These are phyloP conservation scores for Cheumatopsyche charites DNA, from an alignment of 1,140 invertebrate species.

Conservation along the genomic window DNA sequence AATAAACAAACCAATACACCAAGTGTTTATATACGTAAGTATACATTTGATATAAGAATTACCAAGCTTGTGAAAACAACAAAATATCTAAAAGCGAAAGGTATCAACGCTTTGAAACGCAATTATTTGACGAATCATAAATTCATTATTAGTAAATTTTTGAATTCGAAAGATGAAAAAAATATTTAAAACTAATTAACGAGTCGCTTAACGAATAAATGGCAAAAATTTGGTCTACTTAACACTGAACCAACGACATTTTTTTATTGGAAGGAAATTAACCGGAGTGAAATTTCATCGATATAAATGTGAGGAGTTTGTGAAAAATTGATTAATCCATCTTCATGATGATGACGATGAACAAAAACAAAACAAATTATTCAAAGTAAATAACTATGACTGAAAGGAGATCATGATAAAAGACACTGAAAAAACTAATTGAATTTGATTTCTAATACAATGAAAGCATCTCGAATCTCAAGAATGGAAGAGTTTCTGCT, in stretches of 20 bases:
- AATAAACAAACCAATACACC: constrained; percentile 30
- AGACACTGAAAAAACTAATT: no score
- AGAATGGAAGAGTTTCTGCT: no score
- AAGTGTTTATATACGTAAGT: constrained; percentile 23
- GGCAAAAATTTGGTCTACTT: constrained; percentile 25
- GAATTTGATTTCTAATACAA: no score
- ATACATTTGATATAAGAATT: constrained; percentile 3
- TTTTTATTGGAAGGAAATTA: no score
- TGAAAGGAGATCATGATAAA: no score
- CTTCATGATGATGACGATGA: neutral
- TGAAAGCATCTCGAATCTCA: no score
- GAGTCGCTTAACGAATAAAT: neutral
- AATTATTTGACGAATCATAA: constrained; percentile 36
- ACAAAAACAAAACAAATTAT: no score
- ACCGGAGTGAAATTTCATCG: neutral
- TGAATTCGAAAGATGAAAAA: neutral
- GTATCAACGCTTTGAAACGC: constrained; percentile 40
- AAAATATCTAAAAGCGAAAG: constrained; percentile 27
- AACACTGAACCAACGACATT: constrained; percentile 16
- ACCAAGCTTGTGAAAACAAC: constrained; percentile 8
- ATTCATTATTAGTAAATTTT: no score
- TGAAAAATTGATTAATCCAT: neutral
- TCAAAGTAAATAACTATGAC: no score
- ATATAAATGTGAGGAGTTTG: neutral
- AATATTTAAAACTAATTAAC: neutral